phyloP scores from a whole-genome alignment of 2,888 invertebrate species.

The Amorpha juglandis region DNA sequence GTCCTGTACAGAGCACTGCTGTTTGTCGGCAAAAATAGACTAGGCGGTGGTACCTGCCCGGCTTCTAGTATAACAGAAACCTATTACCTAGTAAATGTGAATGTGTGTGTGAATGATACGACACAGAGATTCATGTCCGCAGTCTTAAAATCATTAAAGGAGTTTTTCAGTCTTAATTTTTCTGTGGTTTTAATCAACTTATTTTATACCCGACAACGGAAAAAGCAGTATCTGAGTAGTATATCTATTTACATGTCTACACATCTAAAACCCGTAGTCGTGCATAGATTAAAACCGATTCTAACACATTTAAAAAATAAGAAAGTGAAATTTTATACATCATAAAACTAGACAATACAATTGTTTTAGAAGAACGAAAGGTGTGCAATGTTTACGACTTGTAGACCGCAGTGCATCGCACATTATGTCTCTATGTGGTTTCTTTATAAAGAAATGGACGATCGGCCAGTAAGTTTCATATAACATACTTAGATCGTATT shows the following conservation, averaged over 20 bases:
- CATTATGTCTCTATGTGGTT: slow-evolving; percentile 60
- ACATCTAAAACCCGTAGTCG: neutral
- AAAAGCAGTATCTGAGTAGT: neutral
- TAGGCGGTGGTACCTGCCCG: no score
- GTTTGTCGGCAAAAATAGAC: no score
- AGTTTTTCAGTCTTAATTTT: no score
- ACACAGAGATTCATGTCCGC: no score
- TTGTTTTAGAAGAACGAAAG: slow-evolving; percentile 59
- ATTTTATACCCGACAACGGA: no score
- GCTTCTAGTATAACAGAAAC: no score
- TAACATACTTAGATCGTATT: slow-evolving; percentile 44
- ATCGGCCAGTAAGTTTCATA: slow-evolving; percentile 27
- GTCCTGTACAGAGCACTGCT: no score
- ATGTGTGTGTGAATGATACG: no score
- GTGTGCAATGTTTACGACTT: slow-evolving; percentile 59
- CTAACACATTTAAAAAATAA: slow-evolving; percentile 3
- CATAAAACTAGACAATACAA: slow-evolving; percentile 68
- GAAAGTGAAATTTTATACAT: slow-evolving; percentile 57
- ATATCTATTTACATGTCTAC: neutral
- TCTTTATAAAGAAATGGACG: slow-evolving; percentile 48
- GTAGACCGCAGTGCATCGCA: slow-evolving; percentile 48
- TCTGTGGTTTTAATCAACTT: no score
- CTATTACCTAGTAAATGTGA: no score
- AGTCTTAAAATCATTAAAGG: no score
- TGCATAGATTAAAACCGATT: neutral